Conservation (phyloP, 2,888 invertebrate species). For the Xestia rhomboidea region DNA sequence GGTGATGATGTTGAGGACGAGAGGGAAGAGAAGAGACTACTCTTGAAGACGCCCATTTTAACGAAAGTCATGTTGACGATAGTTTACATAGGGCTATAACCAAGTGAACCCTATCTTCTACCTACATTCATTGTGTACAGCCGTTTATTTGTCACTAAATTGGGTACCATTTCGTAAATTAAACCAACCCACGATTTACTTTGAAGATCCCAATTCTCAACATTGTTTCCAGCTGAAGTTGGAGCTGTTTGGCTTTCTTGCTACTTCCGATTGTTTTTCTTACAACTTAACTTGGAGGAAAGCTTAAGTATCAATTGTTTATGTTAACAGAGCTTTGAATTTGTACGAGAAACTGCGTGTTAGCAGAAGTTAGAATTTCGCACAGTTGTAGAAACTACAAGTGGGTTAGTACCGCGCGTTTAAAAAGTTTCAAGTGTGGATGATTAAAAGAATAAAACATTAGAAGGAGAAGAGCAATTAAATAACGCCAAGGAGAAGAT, state of each 20-base stretch:
- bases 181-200: constrained; percentile 37
- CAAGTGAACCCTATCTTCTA: background rate
- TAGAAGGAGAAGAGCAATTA: background rate
- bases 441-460: background rate
- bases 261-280: constrained; percentile 56
- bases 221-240: constrained; percentile 43
- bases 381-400: constrained; percentile 8
- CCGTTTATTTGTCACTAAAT: constrained; percentile 3
- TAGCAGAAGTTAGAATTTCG: constrained; percentile 17
- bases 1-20: background rate
- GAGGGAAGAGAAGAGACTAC: background rate
- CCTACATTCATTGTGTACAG: background rate
- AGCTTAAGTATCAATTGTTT: constrained; percentile 58
- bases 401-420: background rate
- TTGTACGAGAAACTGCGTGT: constrained; percentile 17
- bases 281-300: constrained; percentile 51
- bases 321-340: constrained; percentile 45
- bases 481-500: background rate
- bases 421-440: constrained; percentile 8
- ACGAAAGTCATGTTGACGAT: background rate
- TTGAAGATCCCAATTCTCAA: constrained; percentile 26
- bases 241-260: constrained; percentile 41
- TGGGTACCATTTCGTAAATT: constrained; percentile 31
- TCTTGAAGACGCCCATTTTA: background rate
- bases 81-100: background rate